phyloP scores from a whole-genome alignment of 2,888 invertebrate genomes.

The Hyposoter dolosus region DNA sequence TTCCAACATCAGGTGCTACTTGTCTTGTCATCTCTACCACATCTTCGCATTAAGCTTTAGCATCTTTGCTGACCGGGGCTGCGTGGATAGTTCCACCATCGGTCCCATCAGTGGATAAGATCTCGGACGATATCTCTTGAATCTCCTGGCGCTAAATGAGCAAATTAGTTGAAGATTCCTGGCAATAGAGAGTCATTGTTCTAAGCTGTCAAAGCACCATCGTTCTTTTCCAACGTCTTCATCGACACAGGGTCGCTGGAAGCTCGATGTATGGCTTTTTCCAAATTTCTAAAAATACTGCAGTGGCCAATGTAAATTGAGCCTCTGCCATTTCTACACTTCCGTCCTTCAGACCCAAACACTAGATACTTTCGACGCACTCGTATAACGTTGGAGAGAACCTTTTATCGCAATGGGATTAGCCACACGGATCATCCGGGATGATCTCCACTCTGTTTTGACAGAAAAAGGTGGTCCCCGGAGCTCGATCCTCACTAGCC shows the following conservation, averaged over 20 bases:
- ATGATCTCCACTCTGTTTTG: conserved; percentile 79
- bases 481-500: conserved; percentile 4
- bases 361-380: conserved; percentile 43
- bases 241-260: background rate
- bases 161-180: conserved; percentile 66
- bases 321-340: conserved; percentile 13
- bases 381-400: conserved; percentile 53
- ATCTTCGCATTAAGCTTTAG: conserved; percentile 3
- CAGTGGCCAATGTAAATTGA: background rate
- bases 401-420: conserved; percentile 69
- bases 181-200: conserved; percentile 60
- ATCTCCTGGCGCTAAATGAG: conserved; percentile 63
- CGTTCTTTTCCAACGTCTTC: conserved; percentile 19
- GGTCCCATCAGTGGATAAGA: conserved; percentile 50
- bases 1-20: conserved; percentile 77
- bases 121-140: conserved; percentile 57
- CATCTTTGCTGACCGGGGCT: background rate
- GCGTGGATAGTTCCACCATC: conserved; percentile 31
- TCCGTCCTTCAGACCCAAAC: background rate
- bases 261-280: background rate
- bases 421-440: conserved; percentile 77
- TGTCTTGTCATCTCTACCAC: conserved; percentile 75
- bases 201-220: conserved; percentile 57
- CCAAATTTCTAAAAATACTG: background rate
- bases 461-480: conserved; percentile 68